These are phyloP conservation scores for Corbicula japonica DNA, from an alignment of 2,888 invertebrate genomes.

Conservation along the genomic window DNA sequence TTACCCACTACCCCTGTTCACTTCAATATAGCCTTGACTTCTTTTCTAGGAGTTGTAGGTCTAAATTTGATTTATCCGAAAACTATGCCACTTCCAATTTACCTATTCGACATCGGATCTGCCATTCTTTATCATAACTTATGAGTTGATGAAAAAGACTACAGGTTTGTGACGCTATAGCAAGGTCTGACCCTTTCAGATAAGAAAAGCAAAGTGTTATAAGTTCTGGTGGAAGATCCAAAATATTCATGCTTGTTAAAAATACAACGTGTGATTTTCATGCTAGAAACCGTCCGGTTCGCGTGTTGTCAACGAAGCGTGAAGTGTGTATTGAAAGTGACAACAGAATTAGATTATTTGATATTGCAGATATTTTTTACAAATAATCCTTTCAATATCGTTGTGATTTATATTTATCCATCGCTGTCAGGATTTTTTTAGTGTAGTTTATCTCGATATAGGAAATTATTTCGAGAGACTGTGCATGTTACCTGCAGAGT, in stretches of 20 bases:
- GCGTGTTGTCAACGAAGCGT: constrained; percentile 21
- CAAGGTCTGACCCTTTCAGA: constrained; percentile 44
- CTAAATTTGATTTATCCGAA: not conserved
- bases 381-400: not conserved
- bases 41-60: too few relatives aligned
- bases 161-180: constrained; percentile 44
- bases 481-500: too few relatives aligned
- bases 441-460: too few relatives aligned
- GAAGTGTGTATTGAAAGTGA: constrained; percentile 27
- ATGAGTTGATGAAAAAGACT: constrained; percentile 28
- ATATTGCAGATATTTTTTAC: not conserved
- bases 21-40: too few relatives aligned
- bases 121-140: constrained; percentile 42
- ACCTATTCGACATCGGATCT: constrained; percentile 46
- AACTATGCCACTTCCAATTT: constrained; percentile 10
- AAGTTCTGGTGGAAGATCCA: constrained; percentile 54
- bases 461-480: too few relatives aligned
- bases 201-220: constrained; percentile 45
- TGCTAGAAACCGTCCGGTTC: constrained; percentile 24
- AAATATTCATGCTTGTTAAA: constrained; percentile 41
- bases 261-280: not conserved
- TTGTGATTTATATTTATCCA: not conserved
- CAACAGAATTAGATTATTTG: constrained; percentile 9
- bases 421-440: too few relatives aligned
- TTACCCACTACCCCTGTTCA: too few relatives aligned